Base-by-base conservation (phyloP, 2,888 invertebrate genomes). In the Drosophila falleni region DNA sequence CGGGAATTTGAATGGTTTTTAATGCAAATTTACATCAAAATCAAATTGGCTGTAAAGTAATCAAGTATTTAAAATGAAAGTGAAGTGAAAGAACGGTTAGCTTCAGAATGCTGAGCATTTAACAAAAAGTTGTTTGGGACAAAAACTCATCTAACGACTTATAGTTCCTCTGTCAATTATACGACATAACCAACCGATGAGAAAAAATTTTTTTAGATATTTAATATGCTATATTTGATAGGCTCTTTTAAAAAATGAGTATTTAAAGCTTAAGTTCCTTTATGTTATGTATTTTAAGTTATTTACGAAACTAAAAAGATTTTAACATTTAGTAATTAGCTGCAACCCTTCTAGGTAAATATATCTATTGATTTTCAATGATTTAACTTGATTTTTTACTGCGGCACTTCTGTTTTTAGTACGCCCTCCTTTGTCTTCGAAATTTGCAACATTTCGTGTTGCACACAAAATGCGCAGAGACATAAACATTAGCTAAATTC, bases 401-500 rank as follows among this genome's bases (percentile, higher is more conserved):
- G 55, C 16, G 4, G 9, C 11, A 26, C 10, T 11, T 2, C 4
- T 9, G 11, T n/a, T 47, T 29, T 5, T 35, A 19, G 4, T 51
- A 49, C 58, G 54, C 77, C 46, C 26, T 29, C 3, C 3, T 8
- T 4, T 42, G 5, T 33, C 8, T 41, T 42, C 5, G 13, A 54
- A 1, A 9, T 41, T 67, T 63, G 60, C 78, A 76, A 60, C 65
- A 69, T n/a, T 55, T 16, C 35, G 51, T 55, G 35, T 74, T 74
- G 74, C 73, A 62, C 67, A 76, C 13, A 19, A 76, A 62, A 71
- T 64, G 58, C 50, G 60, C 46, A 51, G 44, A 62, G 61, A 47
- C 64, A 72, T 66, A 70, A 77, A 81, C 74, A 55, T 67, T 58
- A 64, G 50, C 37, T 61, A 64, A 80, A 61, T 70, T 63, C 69